Evolutionary conservation across 2,888 invertebrate genomes (phyloP).

Genomic region (Mystacides longicornis): DNA sequence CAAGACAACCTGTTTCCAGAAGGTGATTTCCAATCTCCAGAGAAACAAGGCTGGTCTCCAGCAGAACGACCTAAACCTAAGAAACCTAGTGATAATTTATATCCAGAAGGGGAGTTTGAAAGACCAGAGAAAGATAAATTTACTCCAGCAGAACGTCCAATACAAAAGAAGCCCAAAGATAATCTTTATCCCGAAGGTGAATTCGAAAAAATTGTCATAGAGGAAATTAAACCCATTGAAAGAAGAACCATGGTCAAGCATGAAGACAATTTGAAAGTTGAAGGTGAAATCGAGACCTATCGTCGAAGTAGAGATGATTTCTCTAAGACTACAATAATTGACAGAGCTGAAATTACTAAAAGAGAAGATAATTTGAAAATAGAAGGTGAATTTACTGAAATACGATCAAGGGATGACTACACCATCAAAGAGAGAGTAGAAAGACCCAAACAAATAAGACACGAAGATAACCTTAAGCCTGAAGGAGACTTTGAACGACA

Average conservation of each 20-base stretch:
- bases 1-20: conserved; percentile 32
- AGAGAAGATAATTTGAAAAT: conserved; percentile 42
- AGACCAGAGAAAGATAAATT: conserved; percentile 31
- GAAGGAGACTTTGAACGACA: conserved; percentile 53
- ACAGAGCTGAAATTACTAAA: conserved; percentile 40
- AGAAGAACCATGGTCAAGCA: conserved; percentile 41
- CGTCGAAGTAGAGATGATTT: conserved; percentile 38
- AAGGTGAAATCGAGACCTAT: conserved; percentile 47
- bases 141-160: conserved; percentile 37
- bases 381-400: conserved; percentile 52
- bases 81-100: conserved; percentile 44
- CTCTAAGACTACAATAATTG: conserved; percentile 30
- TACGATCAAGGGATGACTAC: conserved; percentile 40
- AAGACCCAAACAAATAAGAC: conserved; percentile 50
- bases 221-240: conserved; percentile 28
- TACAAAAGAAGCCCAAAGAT: conserved; percentile 34
- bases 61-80: conserved; percentile 30
- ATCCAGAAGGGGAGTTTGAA: conserved; percentile 50
- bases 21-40: conserved; percentile 34
- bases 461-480: conserved; percentile 48
- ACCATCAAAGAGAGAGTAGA: conserved; percentile 38
- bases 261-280: conserved; percentile 50
- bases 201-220: conserved; percentile 36
- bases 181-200: conserved; percentile 50
- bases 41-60: conserved; percentile 29